Evolutionary conservation across 2,797 vertebrate genomes (phyloP).

Genomic region (Molossus alvarezi): DNA sequence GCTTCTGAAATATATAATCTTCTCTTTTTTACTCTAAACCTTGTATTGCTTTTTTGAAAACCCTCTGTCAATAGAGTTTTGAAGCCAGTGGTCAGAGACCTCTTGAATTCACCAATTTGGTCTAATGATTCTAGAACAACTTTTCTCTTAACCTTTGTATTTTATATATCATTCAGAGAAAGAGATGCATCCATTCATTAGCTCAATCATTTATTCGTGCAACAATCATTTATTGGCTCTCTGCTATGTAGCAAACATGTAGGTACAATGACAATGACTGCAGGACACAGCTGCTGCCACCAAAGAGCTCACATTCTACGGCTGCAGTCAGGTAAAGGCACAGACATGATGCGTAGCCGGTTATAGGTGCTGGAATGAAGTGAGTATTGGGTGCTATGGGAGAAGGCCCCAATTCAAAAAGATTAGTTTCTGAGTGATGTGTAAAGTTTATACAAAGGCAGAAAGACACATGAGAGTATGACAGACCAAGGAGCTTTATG

Average conservation of each 20-base stretch:
- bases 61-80: background rate
- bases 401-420: background rate
- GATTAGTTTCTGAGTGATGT: background rate
- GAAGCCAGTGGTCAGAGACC: background rate
- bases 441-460: background rate
- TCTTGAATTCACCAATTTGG: background rate
- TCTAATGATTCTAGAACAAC: background rate
- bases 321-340: background rate
- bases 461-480: background rate
- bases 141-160: background rate
- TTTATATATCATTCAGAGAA: conserved; percentile 37
- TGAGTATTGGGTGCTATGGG: background rate
- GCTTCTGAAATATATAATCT: background rate
- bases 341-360: background rate
- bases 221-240: background rate
- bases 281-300: background rate
- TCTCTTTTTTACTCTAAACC: background rate
- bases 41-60: background rate
- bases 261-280: background rate
- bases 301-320: background rate
- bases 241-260: background rate
- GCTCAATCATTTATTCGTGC: background rate
- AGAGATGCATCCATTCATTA: background rate
- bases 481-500: background rate
- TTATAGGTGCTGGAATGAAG: background rate